These are phyloP conservation scores for Agelastica alni DNA, from an alignment of 2,888 invertebrate species.

Conservation along the genomic window DNA sequence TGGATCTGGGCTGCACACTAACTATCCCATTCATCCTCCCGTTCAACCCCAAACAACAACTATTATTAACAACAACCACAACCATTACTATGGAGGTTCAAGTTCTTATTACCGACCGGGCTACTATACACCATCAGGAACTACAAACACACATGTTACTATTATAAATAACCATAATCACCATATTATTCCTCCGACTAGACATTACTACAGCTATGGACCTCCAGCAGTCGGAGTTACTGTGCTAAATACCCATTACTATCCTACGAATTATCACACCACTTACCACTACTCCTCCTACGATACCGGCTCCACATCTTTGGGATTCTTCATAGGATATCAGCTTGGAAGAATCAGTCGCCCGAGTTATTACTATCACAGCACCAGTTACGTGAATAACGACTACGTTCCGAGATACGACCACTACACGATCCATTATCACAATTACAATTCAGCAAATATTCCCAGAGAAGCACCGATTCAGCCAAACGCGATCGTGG, in stretches of 20 bases:
- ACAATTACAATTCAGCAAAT: conserved; percentile 48
- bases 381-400: conserved; percentile 33
- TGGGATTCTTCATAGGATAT: conserved; percentile 49
- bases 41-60: not conserved
- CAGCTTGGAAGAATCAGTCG: conserved; percentile 44
- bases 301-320: conserved; percentile 44
- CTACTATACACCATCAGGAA: not conserved
- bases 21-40: conserved; percentile 6
- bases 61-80: conserved; percentile 11
- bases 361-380: conserved; percentile 42
- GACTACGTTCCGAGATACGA: conserved; percentile 47
- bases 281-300: conserved; percentile 40
- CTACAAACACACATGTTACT: conserved; percentile 1
- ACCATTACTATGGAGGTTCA: not conserved
- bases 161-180: conserved; percentile 23
- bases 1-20: not conserved
- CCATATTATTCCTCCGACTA: conserved; percentile 10
- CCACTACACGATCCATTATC: conserved; percentile 52
- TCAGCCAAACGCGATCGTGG: conserved; percentile 47
- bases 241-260: conserved; percentile 41
- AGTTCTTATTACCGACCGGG: conserved; percentile 12
- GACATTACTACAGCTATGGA: conserved; percentile 25
- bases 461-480: conserved; percentile 46
- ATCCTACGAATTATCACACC: conserved; percentile 24
- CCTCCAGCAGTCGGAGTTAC: conserved; percentile 33